Evolutionary conservation across 1,140 invertebrate species (phyloP), one percentile per base, ranked within the genome.

Genomic region (Brachionus rubens): DNA sequence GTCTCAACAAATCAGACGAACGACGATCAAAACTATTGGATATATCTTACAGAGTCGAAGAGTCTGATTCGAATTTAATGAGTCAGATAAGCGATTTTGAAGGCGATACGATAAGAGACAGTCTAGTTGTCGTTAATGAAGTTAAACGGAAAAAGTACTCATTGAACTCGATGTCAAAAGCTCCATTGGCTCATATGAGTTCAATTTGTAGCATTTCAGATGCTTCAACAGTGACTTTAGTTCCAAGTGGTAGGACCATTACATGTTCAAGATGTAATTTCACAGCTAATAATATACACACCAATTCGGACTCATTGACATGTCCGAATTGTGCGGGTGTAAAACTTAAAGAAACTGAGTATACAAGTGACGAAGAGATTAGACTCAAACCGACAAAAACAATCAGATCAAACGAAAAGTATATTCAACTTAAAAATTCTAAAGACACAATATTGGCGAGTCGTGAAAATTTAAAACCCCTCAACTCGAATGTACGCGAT

Each of bases 401-500:
- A 33, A n/a, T 59, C 16, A 65, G 41, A 65, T 65, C 14, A 9
- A 41, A 65, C 41, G 59, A 65, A n/a, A 59, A n/a, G n/a, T 9
- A 59, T 14, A 59, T 30, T 10, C 28, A 33, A 33, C 6, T 33
- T 33, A 59, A 59, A 59, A 36, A 36, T 59, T 59, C 54, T 2
- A 59, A 59, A 16, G 40, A 43, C 6, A 65, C 19, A 62, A 62
- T 21, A 16, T 62, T 62, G 19, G 36, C 12, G 12, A 65, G 33
- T 33, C 41, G 30, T 41, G 59, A 41, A 65, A 65, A 65, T 65
- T 43, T 65, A 33, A 59, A 59, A 16, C 30, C 19, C 33, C 33
- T 59, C 19, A 59, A 5, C n/a, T 59, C 28, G n/a, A 59, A 59
- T 59, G 54, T 59, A 33, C 26, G 33, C 21, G 48, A 92, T 24